Base-by-base conservation (phyloP, 2,888 invertebrate genomes). In the Polydrusus tereticollis region DNA sequence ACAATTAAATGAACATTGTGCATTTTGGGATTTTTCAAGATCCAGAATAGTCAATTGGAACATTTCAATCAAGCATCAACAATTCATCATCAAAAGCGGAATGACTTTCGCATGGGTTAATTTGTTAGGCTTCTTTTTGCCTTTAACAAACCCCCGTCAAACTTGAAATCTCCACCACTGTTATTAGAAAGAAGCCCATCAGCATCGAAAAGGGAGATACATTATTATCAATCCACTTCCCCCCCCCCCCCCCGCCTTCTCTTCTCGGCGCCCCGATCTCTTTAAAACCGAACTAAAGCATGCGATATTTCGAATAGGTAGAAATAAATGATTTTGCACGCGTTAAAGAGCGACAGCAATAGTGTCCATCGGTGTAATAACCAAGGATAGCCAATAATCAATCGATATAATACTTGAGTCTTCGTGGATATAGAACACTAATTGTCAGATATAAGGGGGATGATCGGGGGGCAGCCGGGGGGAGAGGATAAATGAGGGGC, bases 331-430 rank as follows among this genome's bases (percentile, higher is more conserved):
- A 82, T 78, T 74, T 62, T 78, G 76, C 77, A 78, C 79, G 82
- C 81, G 81, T 77, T 78, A 78, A 80, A 80, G 79, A 47, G 52
- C 80, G 81, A 81, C 75, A 74, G 69, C 74, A 71, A 78, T 79
- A 82, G 82, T 79, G 83, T 83, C 82, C 82, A 83, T 82, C 81
- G 80, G 76, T 73, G 73, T 76, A 80, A 82, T 72, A 74, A 58
- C 72, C 52, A 50, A 78, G 76, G 79, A 80, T 33, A 69, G 76
- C 14, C 76, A 81, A 81, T 78, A 83, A 85, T 85, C 84, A 85
- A 85, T 85, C 85, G 85, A 84, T 85, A 83, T 81, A 81, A 75
- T 63, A 69, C 72, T 75, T 72, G 62, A 75, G 72, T 72, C 73
- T 73, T 73, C 73, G 69, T 69, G 69, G 66, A 43, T 65, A 66